A percentile compares a stretch with the other conserved stretches of the same genome.
Conservation (phyloP, 2,113 vertebrate genomes). For the Mellivora capensis region DNA sequence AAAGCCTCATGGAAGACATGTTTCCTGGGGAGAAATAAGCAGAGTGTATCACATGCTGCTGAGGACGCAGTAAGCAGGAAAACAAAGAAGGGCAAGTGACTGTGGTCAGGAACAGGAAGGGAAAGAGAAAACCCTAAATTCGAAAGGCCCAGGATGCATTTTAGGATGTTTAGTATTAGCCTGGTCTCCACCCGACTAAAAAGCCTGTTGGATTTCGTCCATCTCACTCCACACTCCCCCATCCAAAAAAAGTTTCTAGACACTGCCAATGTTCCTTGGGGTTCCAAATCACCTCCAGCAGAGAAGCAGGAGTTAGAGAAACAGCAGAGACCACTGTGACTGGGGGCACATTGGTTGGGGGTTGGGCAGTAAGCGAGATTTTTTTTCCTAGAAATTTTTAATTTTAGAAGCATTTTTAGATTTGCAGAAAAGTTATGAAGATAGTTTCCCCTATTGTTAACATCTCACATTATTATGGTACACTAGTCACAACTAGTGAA, state of each 20-base stretch:
- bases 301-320: background rate
- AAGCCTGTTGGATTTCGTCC: background rate
- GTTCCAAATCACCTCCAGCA: background rate
- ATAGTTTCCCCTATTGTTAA: background rate
- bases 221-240: background rate
- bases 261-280: background rate
- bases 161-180: background rate
- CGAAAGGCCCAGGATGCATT: background rate
- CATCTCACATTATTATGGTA: background rate
- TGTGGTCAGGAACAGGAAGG: background rate
- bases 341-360: background rate
- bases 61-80: background rate
- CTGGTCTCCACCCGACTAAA: background rate
- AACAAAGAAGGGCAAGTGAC: background rate
- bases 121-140: background rate
- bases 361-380: background rate
- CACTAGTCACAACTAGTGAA: background rate
- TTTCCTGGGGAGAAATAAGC: background rate
- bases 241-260: background rate
- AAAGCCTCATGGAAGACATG: background rate
- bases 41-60: background rate
- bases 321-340: background rate
- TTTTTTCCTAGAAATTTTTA: background rate
- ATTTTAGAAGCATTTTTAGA: background rate
- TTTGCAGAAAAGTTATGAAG: background rate